Conservation (phyloP, 2,888 invertebrate species). For the Dryocosmus kuriphilus region DNA sequence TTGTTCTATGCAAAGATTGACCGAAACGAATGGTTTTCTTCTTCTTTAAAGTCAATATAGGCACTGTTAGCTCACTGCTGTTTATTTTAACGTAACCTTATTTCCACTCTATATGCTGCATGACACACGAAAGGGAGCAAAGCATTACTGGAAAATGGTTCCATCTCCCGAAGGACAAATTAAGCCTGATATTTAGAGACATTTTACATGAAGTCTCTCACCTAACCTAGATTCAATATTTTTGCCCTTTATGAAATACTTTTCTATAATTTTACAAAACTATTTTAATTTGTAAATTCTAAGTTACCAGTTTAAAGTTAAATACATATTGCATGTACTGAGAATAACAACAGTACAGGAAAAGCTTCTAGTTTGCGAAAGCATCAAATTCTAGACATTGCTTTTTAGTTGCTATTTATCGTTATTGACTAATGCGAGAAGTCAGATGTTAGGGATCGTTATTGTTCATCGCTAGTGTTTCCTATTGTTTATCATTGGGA, state of each 20-base stretch:
- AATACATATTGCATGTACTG: too few species aligned
- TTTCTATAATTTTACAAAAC: too few species aligned
- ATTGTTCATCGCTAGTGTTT: too few species aligned
- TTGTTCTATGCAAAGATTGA: conserved; percentile 18
- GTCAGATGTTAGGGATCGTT: too few species aligned
- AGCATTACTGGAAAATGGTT: background rate
- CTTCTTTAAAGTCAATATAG: conserved; percentile 5
- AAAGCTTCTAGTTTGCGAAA: too few species aligned
- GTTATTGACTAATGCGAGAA: too few species aligned
- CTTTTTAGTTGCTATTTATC: too few species aligned
- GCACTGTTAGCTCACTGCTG: conserved; percentile 5
- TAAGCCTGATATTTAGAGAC: background rate
- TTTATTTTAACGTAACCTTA: conserved; percentile 23
- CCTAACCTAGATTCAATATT: background rate
- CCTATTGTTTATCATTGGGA: too few species aligned
- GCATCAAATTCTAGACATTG: too few species aligned
- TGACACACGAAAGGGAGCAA: background rate
- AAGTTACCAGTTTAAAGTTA: too few species aligned
- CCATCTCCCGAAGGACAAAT: background rate
- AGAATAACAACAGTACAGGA: too few species aligned
- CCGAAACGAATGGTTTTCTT: conserved; percentile 8
- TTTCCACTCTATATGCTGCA: background rate
- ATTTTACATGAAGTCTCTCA: background rate
- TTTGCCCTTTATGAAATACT: background rate
- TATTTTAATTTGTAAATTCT: too few species aligned